Conservation (phyloP, 2,888 invertebrate species). For the Dicranocentrus wangi region DNA sequence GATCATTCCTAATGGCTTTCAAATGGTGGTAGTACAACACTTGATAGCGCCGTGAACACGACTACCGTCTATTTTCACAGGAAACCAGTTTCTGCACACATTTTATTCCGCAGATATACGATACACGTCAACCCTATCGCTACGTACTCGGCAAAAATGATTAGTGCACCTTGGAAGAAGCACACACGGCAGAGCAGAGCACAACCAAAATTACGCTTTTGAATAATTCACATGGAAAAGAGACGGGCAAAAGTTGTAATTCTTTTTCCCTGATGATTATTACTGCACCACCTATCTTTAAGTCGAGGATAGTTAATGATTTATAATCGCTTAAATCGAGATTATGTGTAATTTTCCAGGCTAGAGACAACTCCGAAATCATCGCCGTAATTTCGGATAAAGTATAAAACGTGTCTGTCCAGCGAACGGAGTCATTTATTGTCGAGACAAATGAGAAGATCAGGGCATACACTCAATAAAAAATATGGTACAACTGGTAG, state of each 20-base stretch:
- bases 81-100: conserved; percentile 50
- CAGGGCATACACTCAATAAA: neutral
- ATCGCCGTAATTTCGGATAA: no score
- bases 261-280: neutral
- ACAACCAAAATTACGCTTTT: no score
- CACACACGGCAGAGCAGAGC: no score
- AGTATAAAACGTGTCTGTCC: no score
- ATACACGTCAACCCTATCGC: no score
- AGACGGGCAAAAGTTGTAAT: no score
- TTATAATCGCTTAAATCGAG: conserved; percentile 33
- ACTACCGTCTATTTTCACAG: conserved; percentile 40
- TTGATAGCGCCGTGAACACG: conserved; percentile 1
- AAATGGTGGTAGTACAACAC: conserved; percentile 22
- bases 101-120: no score
- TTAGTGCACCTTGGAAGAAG: no score
- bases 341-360: conserved; percentile 18
- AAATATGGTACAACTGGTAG: neutral
- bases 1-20: conserved; percentile 21
- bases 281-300: neutral
- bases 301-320: conserved; percentile 41
- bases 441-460: conserved; percentile 18
- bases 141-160: no score
- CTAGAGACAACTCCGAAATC: no score
- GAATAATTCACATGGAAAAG: no score
- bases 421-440: neutral